Base-by-base conservation (phyloP, 2,888 invertebrate genomes). In the Ernsta delagoae region DNA sequence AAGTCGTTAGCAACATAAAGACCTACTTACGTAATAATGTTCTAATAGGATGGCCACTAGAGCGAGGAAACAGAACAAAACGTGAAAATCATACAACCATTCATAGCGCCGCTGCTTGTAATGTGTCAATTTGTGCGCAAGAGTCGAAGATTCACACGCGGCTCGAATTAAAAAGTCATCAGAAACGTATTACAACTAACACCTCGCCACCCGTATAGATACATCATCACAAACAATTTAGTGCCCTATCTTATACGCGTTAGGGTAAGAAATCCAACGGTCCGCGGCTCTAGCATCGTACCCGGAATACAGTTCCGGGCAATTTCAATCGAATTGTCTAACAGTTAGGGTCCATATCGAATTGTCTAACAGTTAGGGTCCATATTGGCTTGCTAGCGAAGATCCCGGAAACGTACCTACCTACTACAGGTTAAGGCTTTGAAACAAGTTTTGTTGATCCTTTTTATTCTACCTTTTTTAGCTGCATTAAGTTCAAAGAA, bases 141-240 rank as follows among this genome's bases (percentile, higher is more conserved):
- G 87, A 88, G 87, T 78, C 65, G 71, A 59, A 87, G 66, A 45
- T 84, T 92, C 91, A 90, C 92, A 90, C 90, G 89, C 83, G 83
- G 78, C 74, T 83, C 79, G 85, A 87, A 92, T 92, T 92, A 92
- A 90, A 92, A 91, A 87, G 82, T 79, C 91, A 89, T 92, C 91
- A 92, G 80, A 89, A 91, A 89, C 86, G 81, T 89, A 92, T 92
- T 92, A 92, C 71, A n/a, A n/a, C n/a, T n/a, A n/a, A n/a, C n/a
- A n/a, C n/a, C n/a, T n/a, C n/a, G n/a, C n/a, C n/a, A n/a, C n/a
- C n/a, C n/a, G n/a, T n/a, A n/a, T 41, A 50, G 70, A 62, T 39
- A 31, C 6, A 31, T 31, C 24, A 45, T 41, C 24, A 5, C 50
- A 62, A 70, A 67, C 61, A 9, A 76, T 71, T 75, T 70, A 70